Base-by-base conservation (phyloP, 2,113 vertebrate species). In the Irena cyanogastra region DNA sequence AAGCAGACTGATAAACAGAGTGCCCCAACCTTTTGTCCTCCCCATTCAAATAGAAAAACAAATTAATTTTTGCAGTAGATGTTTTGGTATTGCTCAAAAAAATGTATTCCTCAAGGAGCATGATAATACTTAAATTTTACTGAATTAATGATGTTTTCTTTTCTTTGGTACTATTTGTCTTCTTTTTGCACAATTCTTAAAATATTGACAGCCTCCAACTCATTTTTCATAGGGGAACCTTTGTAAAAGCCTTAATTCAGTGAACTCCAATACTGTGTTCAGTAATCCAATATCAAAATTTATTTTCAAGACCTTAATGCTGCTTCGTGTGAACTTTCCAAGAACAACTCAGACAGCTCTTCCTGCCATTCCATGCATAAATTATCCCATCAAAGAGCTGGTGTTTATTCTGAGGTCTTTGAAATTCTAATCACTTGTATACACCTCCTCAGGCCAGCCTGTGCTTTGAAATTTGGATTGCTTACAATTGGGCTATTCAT, bases 341-440 rank as follows among this genome's bases (percentile, higher is more conserved):
- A 97, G 97, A 98, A 96, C 84, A 97, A 98, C 95, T 93, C 94
- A 74, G 92, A 97, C 95, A 96, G 95, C 94, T 98, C 97, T 98
- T 98, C 97, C 97, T 98, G 98, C 94, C 94, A 97, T 88, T 97
- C 97, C 95, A 71, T 93, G 97, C 97, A 98, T 98, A 98, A 98
- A 98, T 98, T 98, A 97, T 77, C 87, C 89, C 96, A 97, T 98
- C 98, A 98, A 98, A 98, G 98, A 97, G 97, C 97, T 98, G 95
- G 97, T 97, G 96, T 98, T 98, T 97, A 97, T 97, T 97, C 96
- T 93, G 91, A 95, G 95, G 97, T 98, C 96, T 98, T 98, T 98
- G 97, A 98, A 98, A 98, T 98, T 98, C 98, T 97, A 98, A 98
- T 98, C 98, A 98, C 97, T 98, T 97, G 89, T 97, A 94, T 85